Evolutionary conservation across 1,140 invertebrate species (phyloP).

Genomic region (Dinothrombium tinctorium): DNA sequence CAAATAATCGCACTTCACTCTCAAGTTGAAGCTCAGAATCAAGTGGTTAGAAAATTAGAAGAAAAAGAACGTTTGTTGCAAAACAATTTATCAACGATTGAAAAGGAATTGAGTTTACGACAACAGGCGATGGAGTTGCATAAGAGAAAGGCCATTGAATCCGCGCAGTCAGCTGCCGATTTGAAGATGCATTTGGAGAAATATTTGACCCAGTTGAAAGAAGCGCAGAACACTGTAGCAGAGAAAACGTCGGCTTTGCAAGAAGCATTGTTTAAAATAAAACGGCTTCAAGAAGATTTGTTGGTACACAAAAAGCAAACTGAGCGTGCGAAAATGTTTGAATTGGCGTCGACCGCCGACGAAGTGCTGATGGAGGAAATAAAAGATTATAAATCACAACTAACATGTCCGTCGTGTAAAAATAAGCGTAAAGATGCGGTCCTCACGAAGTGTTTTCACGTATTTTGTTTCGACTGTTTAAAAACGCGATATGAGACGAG

Average conservation of each 20-base stretch:
- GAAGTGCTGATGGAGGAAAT: slow-evolving; percentile 96
- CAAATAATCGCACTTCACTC: slow-evolving; percentile 63
- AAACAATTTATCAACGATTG: slow-evolving; percentile 68
- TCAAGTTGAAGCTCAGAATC: slow-evolving; percentile 83
- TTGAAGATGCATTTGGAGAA: slow-evolving; percentile 83
- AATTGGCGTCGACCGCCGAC: slow-evolving; percentile 78
- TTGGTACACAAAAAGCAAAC: slow-evolving; percentile 70
- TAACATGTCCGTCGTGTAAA: slow-evolving; percentile 97
- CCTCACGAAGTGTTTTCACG: slow-evolving; percentile 96
- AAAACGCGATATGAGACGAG: slow-evolving; percentile 91
- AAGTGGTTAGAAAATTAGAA: slow-evolving; percentile 77
- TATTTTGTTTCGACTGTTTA: slow-evolving; percentile 96
- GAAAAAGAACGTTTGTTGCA: slow-evolving; percentile 88
- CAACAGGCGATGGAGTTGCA: slow-evolving; percentile 93
- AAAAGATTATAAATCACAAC: slow-evolving; percentile 86
- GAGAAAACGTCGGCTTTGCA: slow-evolving; percentile 87
- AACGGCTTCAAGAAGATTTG: slow-evolving; percentile 79
- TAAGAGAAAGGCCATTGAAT: slow-evolving; percentile 82
- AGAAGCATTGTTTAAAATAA: slow-evolving; percentile 88
- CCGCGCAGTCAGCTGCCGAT: slow-evolving; percentile 81
- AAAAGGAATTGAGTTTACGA: slow-evolving; percentile 70
- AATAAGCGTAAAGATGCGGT: slow-evolving; percentile 93
- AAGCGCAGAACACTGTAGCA: slow-evolving; percentile 82
- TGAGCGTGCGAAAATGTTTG: slow-evolving; percentile 92
- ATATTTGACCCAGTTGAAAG: slow-evolving; percentile 25